Conservation (phyloP, 2,113 vertebrate genomes). For the Propithecus coquereli region DNA sequence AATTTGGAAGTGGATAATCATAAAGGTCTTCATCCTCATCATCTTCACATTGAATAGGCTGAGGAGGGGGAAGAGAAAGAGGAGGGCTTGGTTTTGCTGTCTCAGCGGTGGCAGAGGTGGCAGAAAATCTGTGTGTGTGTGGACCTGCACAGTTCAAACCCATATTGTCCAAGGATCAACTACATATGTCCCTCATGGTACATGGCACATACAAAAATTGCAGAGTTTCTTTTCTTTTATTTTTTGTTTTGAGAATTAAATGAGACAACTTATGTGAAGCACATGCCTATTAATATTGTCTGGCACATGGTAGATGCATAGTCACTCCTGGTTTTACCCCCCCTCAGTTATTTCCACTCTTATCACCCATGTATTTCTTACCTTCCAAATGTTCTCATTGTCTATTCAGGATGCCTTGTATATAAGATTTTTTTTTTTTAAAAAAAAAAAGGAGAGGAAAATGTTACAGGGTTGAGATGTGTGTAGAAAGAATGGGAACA, state of each 20-base stretch:
- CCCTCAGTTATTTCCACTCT: neutral
- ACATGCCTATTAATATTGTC: neutral
- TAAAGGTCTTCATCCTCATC: neutral
- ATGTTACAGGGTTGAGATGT: neutral
- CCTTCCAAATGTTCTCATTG: neutral
- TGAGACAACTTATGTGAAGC: neutral
- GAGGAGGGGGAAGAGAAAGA: neutral
- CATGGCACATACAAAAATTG: neutral
- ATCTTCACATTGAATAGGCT: neutral
- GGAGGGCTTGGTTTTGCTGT: neutral
- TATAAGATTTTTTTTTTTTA: neutral
- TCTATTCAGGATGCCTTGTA: neutral
- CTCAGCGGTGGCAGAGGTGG: neutral
- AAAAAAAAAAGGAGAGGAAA: neutral
- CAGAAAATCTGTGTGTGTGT: neutral
- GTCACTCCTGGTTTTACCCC: neutral
- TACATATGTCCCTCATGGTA: neutral
- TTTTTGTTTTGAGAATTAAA: neutral
- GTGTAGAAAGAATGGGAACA: slow-evolving; percentile 9
- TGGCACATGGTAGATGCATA: neutral
- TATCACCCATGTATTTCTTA: neutral
- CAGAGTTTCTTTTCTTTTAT: neutral
- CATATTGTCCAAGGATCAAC: neutral
- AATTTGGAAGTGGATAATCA: neutral
- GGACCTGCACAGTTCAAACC: neutral